Base-by-base conservation (phyloP, 2,797 vertebrate species). In the Helostoma temminkii region DNA sequence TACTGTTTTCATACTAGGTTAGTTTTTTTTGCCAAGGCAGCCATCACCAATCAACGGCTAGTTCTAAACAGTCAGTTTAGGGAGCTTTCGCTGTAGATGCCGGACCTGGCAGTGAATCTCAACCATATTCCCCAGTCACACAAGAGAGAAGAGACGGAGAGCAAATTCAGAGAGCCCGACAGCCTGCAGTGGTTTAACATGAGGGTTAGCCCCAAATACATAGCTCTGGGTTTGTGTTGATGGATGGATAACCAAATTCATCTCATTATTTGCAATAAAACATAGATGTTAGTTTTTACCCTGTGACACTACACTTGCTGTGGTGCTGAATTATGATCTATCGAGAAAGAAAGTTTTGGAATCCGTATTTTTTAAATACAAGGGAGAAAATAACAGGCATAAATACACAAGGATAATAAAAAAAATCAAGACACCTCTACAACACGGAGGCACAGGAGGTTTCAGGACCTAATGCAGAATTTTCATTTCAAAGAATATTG, bases 1-100 rank as follows among this genome's bases (percentile, higher is more conserved):
- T 87, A 90, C 89, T 95, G 93, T 94, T 94, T 93, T 94, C 87
- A 85, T 88, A 79, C 89, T 69, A 60, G 85, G 93, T 95, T 94
- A 83, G n/a, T 94, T 96, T 96, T 94, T 92, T 93, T 94, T 95
- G 94, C 92, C 91, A 80, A 84, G 86, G 85, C 91, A 93, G 72
- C 78, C 91, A 91, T 94, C 91, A 88, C 91, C 89, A 88, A 93
- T 94, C 91, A 88, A 93, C 89, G 74, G 82, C 84, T 74, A 75
- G 70, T 86, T 72, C 84, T 85, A 85, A 86, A 83, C 82, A 89
- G 91, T 73, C 77, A 87, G 70, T 84, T 83, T 50, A 50, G 71
- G 73, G 80, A 80, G 80, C 81, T 57, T 82, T 84, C 45, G 58
- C 82, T 85, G 74, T 67, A 80, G 86, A 76, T 78, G 79, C 67